phyloP scores from a whole-genome alignment of 2,797 vertebrate genomes.

The Peromyscus eremicus region DNA sequence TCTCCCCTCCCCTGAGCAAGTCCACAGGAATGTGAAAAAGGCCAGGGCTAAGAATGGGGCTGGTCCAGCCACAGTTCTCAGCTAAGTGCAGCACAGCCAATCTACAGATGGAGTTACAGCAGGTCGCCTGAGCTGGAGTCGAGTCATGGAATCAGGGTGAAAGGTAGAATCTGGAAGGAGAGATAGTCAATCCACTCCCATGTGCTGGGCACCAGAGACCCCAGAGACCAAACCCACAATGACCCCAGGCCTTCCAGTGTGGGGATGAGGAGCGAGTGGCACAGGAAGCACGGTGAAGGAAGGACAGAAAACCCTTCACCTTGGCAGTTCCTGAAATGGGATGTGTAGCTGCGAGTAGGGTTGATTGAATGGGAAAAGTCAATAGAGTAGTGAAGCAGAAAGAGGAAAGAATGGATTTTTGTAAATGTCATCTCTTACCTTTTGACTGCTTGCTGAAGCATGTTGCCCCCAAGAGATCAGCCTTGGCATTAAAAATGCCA shows the following conservation, averaged over 20 bases:
- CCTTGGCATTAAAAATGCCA: not conserved
- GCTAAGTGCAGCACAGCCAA: not conserved
- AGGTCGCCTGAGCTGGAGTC: not conserved
- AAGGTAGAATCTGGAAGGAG: not conserved
- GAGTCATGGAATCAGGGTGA: not conserved
- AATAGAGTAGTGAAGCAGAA: not conserved
- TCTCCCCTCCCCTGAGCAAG: not conserved
- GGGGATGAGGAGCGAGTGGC: fast-evolving
- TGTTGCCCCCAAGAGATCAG: conserved; percentile 2
- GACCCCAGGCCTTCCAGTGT: not conserved
- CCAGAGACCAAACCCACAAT: not conserved
- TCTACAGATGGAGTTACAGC: not conserved
- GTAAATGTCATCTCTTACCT: conserved; percentile 56
- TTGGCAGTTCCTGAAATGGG: not conserved
- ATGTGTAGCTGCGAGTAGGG: not conserved
- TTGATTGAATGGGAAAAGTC: conserved; percentile 63
- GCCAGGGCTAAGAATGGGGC: not conserved
- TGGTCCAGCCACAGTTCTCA: not conserved
- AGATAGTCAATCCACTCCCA: not conserved
- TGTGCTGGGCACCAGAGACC: not conserved
- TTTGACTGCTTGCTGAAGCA: conserved; percentile 30
- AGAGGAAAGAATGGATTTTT: conserved; percentile 59
- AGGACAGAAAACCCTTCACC: not conserved
- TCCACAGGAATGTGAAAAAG: not conserved
- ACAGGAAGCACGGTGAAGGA: not conserved